A percentile compares a stretch with the other conserved stretches of the same genome.
Evolutionary conservation across 2,113 vertebrate genomes (phyloP).

Genomic region (Hippocampus guttulatus): DNA sequence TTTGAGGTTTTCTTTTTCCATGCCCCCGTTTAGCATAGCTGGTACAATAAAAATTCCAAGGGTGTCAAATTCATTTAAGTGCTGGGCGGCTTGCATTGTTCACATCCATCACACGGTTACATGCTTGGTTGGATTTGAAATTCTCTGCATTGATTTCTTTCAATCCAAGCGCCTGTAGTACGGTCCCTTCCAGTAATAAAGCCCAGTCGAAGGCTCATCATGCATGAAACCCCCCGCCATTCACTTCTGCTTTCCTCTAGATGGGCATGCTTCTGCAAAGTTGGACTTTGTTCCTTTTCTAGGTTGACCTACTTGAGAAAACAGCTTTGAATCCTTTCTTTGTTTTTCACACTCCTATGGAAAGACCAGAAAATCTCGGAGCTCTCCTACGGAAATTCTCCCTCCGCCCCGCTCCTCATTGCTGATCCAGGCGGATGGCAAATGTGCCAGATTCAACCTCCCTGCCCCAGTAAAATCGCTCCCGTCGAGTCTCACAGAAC

Average conservation of each 20-base stretch:
- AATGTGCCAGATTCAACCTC: conserved; percentile 50
- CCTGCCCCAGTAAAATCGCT: conserved; percentile 46
- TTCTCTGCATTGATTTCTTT: conserved; percentile 72
- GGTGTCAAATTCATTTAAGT: conserved; percentile 53
- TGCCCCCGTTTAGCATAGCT: conserved; percentile 26
- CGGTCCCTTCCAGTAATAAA: conserved; percentile 46
- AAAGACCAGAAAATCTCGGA: conserved; percentile 43
- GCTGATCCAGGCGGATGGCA: conserved; percentile 33
- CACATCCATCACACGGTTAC: conserved; percentile 45
- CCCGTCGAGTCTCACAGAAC: conserved; percentile 49
- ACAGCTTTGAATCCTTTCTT: conserved; percentile 42
- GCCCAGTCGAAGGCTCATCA: conserved; percentile 36
- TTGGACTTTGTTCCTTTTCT: conserved; percentile 18
- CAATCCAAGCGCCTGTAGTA: conserved; percentile 48
- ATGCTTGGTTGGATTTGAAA: conserved; percentile 76
- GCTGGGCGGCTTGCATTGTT: conserved; percentile 43
- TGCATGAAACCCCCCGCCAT: conserved; percentile 42
- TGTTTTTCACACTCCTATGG: conserved; percentile 54
- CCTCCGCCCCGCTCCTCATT: conserved; percentile 2
- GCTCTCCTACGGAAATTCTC: conserved; percentile 41
- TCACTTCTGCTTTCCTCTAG: conserved; percentile 19
- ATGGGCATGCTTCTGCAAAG: conserved; percentile 33
- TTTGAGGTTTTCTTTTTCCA: conserved; percentile 16
- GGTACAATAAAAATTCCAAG: conserved; percentile 42
- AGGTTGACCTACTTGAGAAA: conserved; percentile 63